Conservation (phyloP, 2,888 invertebrate genomes). For the Deilephila porcellus region DNA sequence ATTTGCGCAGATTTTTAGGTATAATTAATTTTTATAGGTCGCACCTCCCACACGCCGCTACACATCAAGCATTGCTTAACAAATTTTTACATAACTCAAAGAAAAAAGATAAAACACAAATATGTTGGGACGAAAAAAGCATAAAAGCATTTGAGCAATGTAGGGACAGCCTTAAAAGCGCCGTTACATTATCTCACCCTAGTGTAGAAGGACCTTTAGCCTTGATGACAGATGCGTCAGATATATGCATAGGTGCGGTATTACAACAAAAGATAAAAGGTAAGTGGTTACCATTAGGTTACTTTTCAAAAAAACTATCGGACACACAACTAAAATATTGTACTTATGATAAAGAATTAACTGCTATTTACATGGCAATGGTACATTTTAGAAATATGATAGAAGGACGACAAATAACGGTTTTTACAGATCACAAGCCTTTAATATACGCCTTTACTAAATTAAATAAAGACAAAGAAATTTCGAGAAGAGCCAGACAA, state of each 20-base stretch:
- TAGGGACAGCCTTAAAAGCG: slow-evolving; percentile 28
- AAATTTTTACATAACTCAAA: slow-evolving; percentile 32
- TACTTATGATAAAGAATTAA: slow-evolving; percentile 12
- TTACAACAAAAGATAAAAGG: not conserved
- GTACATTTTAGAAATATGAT: slow-evolving; percentile 32
- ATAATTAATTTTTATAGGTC: slow-evolving; percentile 58
- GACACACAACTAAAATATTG: slow-evolving; percentile 2
- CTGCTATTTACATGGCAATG: slow-evolving; percentile 23
- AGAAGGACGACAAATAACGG: slow-evolving; percentile 29
- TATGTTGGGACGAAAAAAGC: slow-evolving; percentile 30
- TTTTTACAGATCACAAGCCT: slow-evolving; percentile 36
- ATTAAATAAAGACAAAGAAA: slow-evolving; percentile 34
- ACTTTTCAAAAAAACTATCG: slow-evolving; percentile 33
- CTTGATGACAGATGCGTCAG: slow-evolving; percentile 34
- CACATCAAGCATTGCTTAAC: slow-evolving; percentile 31
- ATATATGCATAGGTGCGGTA: slow-evolving; percentile 24
- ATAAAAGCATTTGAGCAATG: slow-evolving; percentile 30
- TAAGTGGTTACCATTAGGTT: slow-evolving; percentile 30
- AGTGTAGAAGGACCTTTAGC: slow-evolving; percentile 27
- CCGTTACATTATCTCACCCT: slow-evolving; percentile 34
- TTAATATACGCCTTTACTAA: slow-evolving; percentile 34
- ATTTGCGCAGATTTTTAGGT: slow-evolving; percentile 46
- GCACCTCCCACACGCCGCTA: slow-evolving; percentile 43
- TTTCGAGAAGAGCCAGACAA: slow-evolving; percentile 37
- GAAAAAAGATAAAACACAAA: slow-evolving; percentile 29